These are phyloP conservation scores for Hoplostethus atlanticus DNA, from an alignment of 2,797 vertebrate species.

Conservation along the genomic window DNA sequence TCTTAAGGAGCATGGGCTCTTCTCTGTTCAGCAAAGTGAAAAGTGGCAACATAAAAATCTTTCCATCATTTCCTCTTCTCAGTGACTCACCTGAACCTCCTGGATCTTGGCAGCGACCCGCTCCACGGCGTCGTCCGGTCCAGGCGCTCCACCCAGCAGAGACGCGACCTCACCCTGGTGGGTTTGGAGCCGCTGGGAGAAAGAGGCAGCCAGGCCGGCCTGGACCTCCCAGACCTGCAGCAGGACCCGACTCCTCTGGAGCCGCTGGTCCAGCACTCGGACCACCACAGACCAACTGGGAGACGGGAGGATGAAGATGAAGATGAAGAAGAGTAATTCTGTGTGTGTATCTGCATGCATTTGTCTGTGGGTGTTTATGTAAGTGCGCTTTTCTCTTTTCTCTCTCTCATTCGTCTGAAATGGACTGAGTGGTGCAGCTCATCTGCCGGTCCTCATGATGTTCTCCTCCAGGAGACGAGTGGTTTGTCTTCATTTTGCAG, in stretches of 20 bases:
- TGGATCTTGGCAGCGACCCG: conserved; percentile 70
- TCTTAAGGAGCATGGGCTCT: too few relatives aligned
- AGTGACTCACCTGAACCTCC: conserved; percentile 79
- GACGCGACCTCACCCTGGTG: conserved; percentile 74
- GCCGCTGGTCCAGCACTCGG: conserved; percentile 72
- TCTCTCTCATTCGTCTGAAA: conserved; percentile 20
- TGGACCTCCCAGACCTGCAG: conserved; percentile 85
- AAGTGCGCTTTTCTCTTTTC: too few relatives aligned
- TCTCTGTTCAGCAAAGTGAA: too few relatives aligned
- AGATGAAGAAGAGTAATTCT: too few relatives aligned
- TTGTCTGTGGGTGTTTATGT: too few relatives aligned
- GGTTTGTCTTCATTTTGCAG: conserved; percentile 21
- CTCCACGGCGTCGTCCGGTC: conserved; percentile 68
- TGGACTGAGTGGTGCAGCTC: background rate
- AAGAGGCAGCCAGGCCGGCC: conserved; percentile 36
- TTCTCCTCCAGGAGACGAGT: conserved; percentile 1
- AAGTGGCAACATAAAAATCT: too few relatives aligned
- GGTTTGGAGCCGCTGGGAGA: conserved; percentile 59
- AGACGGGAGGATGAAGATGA: background rate
- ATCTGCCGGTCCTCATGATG: background rate
- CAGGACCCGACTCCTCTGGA: conserved; percentile 68
- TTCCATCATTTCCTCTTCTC: background rate
- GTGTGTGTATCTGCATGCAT: too few relatives aligned
- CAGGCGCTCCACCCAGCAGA: conserved; percentile 58
- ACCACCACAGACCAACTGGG: conserved; percentile 86